These are phyloP conservation scores for Orthosia incerta DNA, from an alignment of 2,888 invertebrate species.

Conservation along the genomic window DNA sequence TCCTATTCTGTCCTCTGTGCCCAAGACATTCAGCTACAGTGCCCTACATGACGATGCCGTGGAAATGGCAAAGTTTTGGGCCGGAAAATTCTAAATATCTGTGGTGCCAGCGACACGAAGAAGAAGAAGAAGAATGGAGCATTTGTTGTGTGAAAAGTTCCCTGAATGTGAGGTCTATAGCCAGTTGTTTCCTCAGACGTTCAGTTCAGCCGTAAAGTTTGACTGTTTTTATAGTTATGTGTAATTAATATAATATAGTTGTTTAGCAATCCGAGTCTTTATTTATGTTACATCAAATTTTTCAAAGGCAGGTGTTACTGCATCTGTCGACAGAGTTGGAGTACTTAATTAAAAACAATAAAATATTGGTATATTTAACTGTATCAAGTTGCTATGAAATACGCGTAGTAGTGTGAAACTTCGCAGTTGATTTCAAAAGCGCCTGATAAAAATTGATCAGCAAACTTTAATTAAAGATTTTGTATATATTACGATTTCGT, in stretches of 20 bases:
- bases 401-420: rapidly evolving
- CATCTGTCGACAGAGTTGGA: neutral
- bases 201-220: slow-evolving; percentile 65
- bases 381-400: neutral
- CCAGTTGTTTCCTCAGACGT: slow-evolving; percentile 38
- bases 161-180: slow-evolving; percentile 6
- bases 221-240: slow-evolving; percentile 74
- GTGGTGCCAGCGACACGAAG: too few relatives aligned
- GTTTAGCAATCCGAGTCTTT: slow-evolving; percentile 58
- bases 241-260: slow-evolving; percentile 69
- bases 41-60: too few relatives aligned
- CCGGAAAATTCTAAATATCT: too few relatives aligned
- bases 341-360: neutral
- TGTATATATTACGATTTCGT: neutral
- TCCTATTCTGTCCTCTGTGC: too few relatives aligned
- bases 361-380: too few relatives aligned
- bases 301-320: neutral
- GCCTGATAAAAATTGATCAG: slow-evolving; percentile 61
- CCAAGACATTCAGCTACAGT: too few relatives aligned
- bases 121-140: neutral
- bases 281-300: slow-evolving; percentile 15
- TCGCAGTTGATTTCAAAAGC: slow-evolving; percentile 14
- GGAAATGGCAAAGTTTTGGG: too few relatives aligned
- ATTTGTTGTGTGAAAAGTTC: neutral
- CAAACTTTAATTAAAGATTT: slow-evolving; percentile 39